Conservation (phyloP, 2,888 invertebrate genomes). For the Ctena decussata region DNA sequence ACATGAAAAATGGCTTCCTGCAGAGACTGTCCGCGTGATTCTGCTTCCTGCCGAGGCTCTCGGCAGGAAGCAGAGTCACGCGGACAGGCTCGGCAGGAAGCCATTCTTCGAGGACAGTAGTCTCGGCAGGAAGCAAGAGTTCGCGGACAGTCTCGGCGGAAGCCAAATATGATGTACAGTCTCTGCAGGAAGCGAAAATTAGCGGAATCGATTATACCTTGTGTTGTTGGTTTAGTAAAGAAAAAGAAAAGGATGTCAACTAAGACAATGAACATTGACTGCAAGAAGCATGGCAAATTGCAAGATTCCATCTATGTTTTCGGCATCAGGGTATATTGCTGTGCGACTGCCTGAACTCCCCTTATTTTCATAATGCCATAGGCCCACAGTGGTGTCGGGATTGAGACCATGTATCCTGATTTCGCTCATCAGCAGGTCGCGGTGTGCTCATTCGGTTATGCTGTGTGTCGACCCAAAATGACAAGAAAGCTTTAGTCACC, state of each 20-base stretch:
- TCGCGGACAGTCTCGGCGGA: too few species aligned
- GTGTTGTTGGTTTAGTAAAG: slow-evolving; percentile 12
- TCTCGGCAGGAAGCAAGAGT: too few species aligned
- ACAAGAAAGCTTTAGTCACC: slow-evolving; percentile 2
- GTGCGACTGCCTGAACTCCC: slow-evolving; percentile 23
- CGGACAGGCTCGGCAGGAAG: too few species aligned
- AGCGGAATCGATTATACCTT: too few species aligned
- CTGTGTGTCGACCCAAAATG: slow-evolving; percentile 24
- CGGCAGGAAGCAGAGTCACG: too few species aligned
- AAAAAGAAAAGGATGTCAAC: slow-evolving; percentile 18
- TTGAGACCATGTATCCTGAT: slow-evolving; percentile 20
- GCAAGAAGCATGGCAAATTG: slow-evolving; percentile 35
- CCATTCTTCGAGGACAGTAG: too few species aligned
- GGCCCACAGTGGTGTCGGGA: slow-evolving; percentile 13
- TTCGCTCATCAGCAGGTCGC: neutral
- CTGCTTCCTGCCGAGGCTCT: too few species aligned
- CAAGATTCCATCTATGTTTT: slow-evolving; percentile 28
- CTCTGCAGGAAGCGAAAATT: too few species aligned
- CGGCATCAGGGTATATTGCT: neutral
- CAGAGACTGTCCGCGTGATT: too few species aligned
- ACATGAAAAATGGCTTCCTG: too few species aligned
- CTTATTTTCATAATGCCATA: slow-evolving; percentile 31
- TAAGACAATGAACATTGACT: slow-evolving; percentile 26
- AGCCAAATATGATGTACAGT: too few species aligned
- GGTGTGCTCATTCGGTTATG: slow-evolving; percentile 7